Conservation (phyloP, 2,888 invertebrate species). For the Chymomyza procnemis region DNA sequence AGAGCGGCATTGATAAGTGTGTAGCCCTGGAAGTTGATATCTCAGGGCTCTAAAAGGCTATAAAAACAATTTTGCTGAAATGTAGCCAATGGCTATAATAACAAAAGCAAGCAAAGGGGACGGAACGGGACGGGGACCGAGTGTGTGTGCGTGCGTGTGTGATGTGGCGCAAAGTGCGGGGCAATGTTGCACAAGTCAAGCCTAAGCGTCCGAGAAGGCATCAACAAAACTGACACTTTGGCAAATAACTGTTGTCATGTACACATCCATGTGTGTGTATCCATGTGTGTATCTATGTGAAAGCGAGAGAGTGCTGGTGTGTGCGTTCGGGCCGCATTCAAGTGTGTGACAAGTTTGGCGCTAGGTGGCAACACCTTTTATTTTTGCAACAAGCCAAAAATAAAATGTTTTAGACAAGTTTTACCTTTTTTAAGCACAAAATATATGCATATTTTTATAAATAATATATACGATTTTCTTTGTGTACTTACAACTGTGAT, state of each 20-base stretch:
- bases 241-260: conserved; percentile 62
- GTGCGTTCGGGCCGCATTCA: conserved; percentile 52
- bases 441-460: conserved; percentile 11
- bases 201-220: conserved; percentile 22
- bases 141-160: no score
- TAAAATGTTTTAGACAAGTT: not conserved
- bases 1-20: not conserved
- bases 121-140: no score
- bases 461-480: conserved; percentile 21
- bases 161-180: not conserved
- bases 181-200: conserved; percentile 21
- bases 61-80: not conserved
- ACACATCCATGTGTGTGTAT: conserved; percentile 7
- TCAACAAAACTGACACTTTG: conserved; percentile 55
- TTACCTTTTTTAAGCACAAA: no score
- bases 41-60: not conserved
- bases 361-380: conserved; percentile 10
- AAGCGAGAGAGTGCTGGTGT: not conserved
- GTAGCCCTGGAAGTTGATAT: not conserved
- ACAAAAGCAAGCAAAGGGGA: conserved; percentile 8
- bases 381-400: conserved; percentile 12
- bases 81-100: not conserved
- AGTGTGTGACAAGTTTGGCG: conserved; percentile 64
- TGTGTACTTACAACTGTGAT: conserved; percentile 96
- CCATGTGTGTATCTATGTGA: conserved; percentile 23